Evolutionary conservation across 2,888 invertebrate genomes (phyloP).

Genomic region (Rambutsinella grinnellia): DNA sequence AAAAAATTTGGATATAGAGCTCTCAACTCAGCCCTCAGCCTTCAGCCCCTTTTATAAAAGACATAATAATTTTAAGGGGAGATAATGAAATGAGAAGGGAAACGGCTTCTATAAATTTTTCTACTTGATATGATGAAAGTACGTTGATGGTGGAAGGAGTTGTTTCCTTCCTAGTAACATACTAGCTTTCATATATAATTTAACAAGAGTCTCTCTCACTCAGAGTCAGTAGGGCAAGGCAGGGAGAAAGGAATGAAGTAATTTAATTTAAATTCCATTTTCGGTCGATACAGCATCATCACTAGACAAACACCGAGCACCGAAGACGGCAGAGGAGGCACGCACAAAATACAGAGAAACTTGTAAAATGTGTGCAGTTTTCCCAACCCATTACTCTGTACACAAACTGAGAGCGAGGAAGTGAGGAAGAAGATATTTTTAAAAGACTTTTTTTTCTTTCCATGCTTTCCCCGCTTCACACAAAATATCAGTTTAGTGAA

Average conservation of each 20-base stretch:
- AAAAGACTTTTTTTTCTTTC: background rate
- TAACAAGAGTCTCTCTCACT: background rate
- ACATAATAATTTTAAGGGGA: background rate
- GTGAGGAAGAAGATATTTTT: background rate
- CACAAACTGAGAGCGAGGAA: too few species aligned
- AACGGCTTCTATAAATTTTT: background rate
- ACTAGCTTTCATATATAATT: background rate
- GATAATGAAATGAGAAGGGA: slow-evolving; percentile 4
- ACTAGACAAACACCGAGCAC: slow-evolving; percentile 10
- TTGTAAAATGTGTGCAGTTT: background rate
- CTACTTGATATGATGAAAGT: background rate
- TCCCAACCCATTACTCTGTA: too few species aligned
- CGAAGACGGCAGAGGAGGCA: too few species aligned
- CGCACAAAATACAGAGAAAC: background rate
- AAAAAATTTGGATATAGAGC: background rate
- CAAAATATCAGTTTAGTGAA: too few species aligned
- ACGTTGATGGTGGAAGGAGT: background rate
- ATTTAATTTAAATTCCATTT: slow-evolving; percentile 52
- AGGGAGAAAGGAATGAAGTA: slow-evolving; percentile 32
- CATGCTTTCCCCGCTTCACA: background rate
- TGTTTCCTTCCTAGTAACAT: slow-evolving; percentile 7
- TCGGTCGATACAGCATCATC: slow-evolving; percentile 48
- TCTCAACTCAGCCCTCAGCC: background rate
- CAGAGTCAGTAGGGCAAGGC: slow-evolving; percentile 34
- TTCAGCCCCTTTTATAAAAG: background rate